Base-by-base conservation (phyloP, 2,797 vertebrate species). In the Peromyscus melanophrys region DNA sequence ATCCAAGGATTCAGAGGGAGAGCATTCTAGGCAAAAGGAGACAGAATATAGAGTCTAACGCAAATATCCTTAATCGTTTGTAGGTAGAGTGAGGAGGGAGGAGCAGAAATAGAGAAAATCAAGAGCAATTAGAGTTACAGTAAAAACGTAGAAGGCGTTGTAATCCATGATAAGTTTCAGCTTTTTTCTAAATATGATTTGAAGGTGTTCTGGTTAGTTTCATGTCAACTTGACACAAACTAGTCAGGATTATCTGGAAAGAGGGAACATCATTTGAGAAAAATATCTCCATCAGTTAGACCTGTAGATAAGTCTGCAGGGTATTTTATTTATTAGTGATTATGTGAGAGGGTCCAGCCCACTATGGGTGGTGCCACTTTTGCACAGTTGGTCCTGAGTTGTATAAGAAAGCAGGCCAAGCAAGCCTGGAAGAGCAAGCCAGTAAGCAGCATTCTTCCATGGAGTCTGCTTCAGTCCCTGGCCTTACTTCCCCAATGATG, bases 181-280 rank as follows among this genome's bases (percentile, higher is more conserved):
- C 67, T 96, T 92, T 76, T 75, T 89, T 94, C 16, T 65, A 85
- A 92, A 29, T 78, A 49, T 67, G 25, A 67, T n/a, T 27, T 46
- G 52, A 88, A 73, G 29, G 11, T 85, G 10, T 84, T 65, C 37
- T 84, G 17, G 29, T 46, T 46, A 46, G 17, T 84, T 84, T 46
- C 46, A 29, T 67, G 17, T 67, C 43, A 85, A 23, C 27, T 43
- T 84, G 40, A 84, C 29, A 49, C 61, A 84, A 34, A 31, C 29
- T 31, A 84, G 3, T 67, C 29, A 85, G 61, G 17, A 34, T 85
- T 67, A 34, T 85, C 61, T 49, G 40, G 59, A 85, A 85, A 65
- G 61, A 65, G 59, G 17, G 6, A 46, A 31, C 17, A 46, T 84
- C 61, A 49, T 46, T 84, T 84, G 29, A 46, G 29, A 84, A 31